Evolutionary conservation across 1,140 invertebrate species (phyloP).

Genomic region (Proales similis): DNA sequence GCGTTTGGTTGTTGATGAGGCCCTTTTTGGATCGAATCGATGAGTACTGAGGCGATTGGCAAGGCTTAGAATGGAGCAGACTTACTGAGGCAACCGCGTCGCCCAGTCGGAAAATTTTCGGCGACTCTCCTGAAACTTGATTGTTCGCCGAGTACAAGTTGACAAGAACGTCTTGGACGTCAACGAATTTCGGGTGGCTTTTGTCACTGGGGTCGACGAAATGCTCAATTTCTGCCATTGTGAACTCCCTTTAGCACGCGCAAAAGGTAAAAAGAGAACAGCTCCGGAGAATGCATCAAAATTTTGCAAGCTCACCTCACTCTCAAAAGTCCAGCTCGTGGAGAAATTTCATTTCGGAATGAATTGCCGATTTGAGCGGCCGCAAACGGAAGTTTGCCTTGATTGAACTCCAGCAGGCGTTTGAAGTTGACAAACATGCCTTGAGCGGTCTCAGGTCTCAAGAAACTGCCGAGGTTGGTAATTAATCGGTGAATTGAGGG

Average conservation of each 20-base stretch:
- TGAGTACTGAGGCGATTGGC: conserved; percentile 1
- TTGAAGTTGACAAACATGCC: conserved; percentile 99
- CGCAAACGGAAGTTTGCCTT: conserved; percentile 90
- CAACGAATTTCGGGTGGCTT: conserved; percentile 77
- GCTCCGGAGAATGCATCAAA: not conserved
- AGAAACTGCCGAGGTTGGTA: no score
- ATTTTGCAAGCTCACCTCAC: conserved; percentile 60
- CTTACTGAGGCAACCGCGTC: conserved; percentile 54
- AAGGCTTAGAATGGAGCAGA: not conserved
- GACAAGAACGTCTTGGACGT: conserved; percentile 65
- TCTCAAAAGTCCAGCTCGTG: conserved; percentile 85
- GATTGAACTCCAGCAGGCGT: conserved; percentile 88
- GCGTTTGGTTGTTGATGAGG: conserved; percentile 87
- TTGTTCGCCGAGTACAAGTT: conserved; percentile 84
- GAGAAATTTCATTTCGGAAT: conserved; percentile 98
- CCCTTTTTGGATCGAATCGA: conserved; percentile 6
- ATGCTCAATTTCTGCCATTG: conserved; percentile 99
- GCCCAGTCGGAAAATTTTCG: conserved; percentile 46
- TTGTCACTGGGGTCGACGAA: conserved; percentile 89
- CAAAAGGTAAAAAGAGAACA: not conserved
- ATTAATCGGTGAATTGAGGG: conserved; percentile 34
- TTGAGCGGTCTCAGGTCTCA: conserved; percentile 95
- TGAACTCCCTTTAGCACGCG: conserved; percentile 71
- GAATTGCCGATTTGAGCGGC: conserved; percentile 94
- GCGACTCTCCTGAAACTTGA: conserved; percentile 69